Evolutionary conservation across 2,888 invertebrate genomes (phyloP).

Genomic region (Eristalis arbustorum): DNA sequence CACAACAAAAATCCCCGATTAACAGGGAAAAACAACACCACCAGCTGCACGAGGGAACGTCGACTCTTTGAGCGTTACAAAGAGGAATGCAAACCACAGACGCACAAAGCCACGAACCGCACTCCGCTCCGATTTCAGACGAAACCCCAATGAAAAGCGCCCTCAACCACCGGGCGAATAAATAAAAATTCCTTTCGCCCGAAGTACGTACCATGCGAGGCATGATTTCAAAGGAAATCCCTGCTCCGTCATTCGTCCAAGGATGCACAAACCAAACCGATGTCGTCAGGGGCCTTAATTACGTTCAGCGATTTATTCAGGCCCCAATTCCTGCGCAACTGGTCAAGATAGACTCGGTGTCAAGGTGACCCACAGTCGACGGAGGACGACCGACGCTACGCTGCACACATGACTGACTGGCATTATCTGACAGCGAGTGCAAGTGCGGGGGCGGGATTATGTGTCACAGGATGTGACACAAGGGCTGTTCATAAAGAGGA

Average conservation of each 20-base stretch:
- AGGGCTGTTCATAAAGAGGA: constrained; percentile 16
- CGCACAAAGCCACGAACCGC: background rate
- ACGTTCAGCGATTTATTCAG: background rate
- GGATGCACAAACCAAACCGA: background rate
- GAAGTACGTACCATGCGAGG: background rate
- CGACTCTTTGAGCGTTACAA: no score
- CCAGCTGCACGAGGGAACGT: no score
- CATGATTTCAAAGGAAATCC: background rate
- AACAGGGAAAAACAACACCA: background rate
- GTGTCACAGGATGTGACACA: constrained; percentile 23
- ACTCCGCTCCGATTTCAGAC: background rate
- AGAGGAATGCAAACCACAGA: background rate
- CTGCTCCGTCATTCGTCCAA: background rate
- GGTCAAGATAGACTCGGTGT: background rate
- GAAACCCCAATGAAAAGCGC: background rate
- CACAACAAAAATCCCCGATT: background rate
- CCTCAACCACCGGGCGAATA: background rate
- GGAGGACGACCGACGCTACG: background rate
- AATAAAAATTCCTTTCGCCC: background rate
- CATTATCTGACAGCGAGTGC: background rate
- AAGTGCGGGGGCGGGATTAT: background rate
- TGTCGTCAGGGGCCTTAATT: background rate
- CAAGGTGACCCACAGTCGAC: background rate
- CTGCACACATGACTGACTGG: constrained; percentile 8
- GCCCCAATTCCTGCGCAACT: background rate